Conservation (phyloP, 2,113 vertebrate genomes). For the Erinaceus europaeus region DNA sequence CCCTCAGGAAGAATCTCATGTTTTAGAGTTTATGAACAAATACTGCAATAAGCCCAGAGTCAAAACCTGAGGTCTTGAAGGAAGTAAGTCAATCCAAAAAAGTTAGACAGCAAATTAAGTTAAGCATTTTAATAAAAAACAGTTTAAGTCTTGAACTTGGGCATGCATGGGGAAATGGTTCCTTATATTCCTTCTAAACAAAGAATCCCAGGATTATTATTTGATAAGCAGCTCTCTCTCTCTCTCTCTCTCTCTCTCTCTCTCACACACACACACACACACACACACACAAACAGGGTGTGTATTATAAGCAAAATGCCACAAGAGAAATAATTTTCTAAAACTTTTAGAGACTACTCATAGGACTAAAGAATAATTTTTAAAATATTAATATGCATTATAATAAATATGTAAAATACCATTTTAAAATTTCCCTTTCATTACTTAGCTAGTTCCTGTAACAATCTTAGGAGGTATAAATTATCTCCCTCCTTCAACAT, state of each 20-base stretch:
- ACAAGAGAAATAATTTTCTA: background rate
- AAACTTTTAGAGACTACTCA: background rate
- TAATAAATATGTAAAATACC: background rate
- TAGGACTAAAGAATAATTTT: background rate
- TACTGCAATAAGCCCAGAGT: background rate
- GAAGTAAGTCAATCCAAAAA: conserved; percentile 8
- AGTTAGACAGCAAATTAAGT: background rate
- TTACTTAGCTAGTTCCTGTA: background rate
- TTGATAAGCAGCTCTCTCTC: too few relatives aligned
- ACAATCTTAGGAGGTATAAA: background rate
- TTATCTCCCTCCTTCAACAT: background rate
- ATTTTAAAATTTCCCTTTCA: background rate
- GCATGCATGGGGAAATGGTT: background rate
- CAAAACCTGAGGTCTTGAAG: background rate
- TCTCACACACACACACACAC: too few relatives aligned
- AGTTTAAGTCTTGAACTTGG: background rate
- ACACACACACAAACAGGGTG: too few relatives aligned
- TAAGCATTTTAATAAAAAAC: conserved; percentile 1
- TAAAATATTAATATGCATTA: background rate
- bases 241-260: too few relatives aligned
- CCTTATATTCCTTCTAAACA: background rate
- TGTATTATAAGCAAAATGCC: background rate
- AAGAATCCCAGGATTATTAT: background rate
- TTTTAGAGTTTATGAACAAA: conserved; percentile 1
- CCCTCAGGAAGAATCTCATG: background rate